Percentiles rank a stretch among this genome's conserved stretches.
These are phyloP conservation scores for Malurus melanocephalus DNA, from an alignment of 2,113 vertebrate species.

Conservation along the genomic window DNA sequence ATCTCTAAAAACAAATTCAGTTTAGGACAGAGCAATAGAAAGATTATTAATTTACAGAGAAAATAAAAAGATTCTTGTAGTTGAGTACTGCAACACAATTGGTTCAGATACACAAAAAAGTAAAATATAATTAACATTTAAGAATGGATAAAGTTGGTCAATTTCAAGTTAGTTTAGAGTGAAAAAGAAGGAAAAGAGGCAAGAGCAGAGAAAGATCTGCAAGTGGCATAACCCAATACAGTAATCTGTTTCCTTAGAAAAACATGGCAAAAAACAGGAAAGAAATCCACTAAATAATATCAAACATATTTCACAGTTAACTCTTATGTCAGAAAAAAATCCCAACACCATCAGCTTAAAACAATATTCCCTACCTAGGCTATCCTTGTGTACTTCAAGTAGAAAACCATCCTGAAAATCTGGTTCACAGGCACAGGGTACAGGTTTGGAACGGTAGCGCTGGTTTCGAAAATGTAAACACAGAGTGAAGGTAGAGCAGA, in stretches of 20 bases:
- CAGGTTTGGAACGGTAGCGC: conserved; percentile 92
- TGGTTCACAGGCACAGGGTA: conserved; percentile 93
- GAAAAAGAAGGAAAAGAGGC: background rate
- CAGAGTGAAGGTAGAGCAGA: conserved; percentile 89
- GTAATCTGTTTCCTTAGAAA: background rate
- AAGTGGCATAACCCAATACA: background rate
- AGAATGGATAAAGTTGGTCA: background rate
- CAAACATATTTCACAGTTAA: background rate
- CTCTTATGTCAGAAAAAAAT: background rate
- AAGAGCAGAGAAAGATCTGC: background rate
- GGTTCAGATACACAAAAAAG: background rate
- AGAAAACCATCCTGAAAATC: conserved; percentile 92
- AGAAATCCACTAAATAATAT: background rate
- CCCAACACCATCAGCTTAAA: background rate
- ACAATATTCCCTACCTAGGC: conserved; percentile 70
- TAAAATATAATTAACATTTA: background rate
- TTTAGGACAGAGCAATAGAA: background rate
- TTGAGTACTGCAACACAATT: background rate
- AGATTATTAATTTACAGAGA: background rate
- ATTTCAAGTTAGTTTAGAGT: background rate
- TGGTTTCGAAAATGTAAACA: conserved; percentile 94
- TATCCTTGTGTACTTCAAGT: conserved; percentile 88
- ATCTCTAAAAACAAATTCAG: background rate
- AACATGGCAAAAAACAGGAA: background rate
- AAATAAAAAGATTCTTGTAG: background rate